Percentiles rank a stretch among this genome's conserved stretches.
Conservation (phyloP, 2,888 invertebrate genomes). For the Drosophila borealis region DNA sequence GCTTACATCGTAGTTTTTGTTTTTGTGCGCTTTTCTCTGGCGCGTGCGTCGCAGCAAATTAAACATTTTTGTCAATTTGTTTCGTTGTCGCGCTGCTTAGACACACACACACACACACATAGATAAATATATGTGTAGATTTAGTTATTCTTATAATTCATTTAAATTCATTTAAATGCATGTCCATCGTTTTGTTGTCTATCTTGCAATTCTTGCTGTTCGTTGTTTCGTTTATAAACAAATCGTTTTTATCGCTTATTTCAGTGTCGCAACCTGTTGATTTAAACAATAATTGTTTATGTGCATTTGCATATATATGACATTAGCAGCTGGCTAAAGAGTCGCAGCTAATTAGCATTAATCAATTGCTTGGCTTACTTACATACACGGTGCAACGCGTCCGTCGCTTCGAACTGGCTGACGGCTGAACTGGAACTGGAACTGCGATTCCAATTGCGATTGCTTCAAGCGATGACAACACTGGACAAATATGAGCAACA, state of each 20-base stretch:
- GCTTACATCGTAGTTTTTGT: slow-evolving; percentile 46
- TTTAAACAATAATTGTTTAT: slow-evolving; percentile 33
- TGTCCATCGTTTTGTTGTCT: slow-evolving; percentile 34
- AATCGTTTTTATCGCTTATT: slow-evolving; percentile 57
- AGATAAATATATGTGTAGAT: slow-evolving; percentile 15
- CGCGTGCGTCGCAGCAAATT: slow-evolving; percentile 80
- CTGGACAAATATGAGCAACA: slow-evolving; percentile 66
- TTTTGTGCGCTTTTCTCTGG: slow-evolving; percentile 69
- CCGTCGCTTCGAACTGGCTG: slow-evolving; percentile 50
- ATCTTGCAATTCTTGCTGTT: slow-evolving; percentile 15
- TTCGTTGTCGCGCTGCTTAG: slow-evolving; percentile 5
- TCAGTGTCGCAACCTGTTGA: slow-evolving; percentile 64
- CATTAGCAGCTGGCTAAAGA: neutral
- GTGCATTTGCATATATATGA: slow-evolving; percentile 29
- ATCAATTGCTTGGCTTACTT: slow-evolving; percentile 24
- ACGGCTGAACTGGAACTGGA: slow-evolving; percentile 70
- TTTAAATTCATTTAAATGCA: slow-evolving; percentile 42
- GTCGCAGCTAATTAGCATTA: slow-evolving; percentile 37
- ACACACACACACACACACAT: slow-evolving; percentile 4
- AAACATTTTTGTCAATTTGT: slow-evolving; percentile 68
- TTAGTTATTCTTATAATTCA: slow-evolving; percentile 31
- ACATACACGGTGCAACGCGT: slow-evolving; percentile 33
- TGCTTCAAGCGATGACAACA: slow-evolving; percentile 50
- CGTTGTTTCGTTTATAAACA: slow-evolving; percentile 67
- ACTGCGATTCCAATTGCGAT: slow-evolving; percentile 29